Evolutionary conservation across 2,888 invertebrate genomes (phyloP).

Genomic region (Meghimatium bilineatum): DNA sequence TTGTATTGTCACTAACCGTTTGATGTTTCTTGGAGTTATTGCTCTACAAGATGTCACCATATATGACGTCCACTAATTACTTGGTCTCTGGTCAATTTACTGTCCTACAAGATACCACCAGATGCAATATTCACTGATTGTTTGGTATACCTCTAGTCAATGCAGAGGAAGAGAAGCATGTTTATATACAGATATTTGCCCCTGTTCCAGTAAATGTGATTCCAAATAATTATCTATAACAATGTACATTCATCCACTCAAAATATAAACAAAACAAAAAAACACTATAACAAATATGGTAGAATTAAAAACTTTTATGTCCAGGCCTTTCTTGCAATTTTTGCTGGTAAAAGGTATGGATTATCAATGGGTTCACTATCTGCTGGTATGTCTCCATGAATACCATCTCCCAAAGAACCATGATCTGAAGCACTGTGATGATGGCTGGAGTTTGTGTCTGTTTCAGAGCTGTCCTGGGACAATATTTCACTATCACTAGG

Average conservation of each 20-base stretch:
- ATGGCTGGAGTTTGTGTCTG: slow-evolving; percentile 52
- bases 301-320: slow-evolving; percentile 13
- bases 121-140: too few relatives aligned
- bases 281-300: too few relatives aligned
- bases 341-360: slow-evolving; percentile 83
- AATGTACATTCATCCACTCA: not conserved
- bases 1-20: too few relatives aligned
- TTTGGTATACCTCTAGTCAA: too few relatives aligned
- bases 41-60: too few relatives aligned
- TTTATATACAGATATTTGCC: too few relatives aligned
- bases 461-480: slow-evolving; percentile 81
- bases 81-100: too few relatives aligned
- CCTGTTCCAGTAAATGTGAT: too few relatives aligned
- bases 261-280: not conserved
- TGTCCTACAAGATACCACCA: too few relatives aligned
- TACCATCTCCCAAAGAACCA: not conserved
- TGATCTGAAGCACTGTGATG: slow-evolving; percentile 10
- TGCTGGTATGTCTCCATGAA: slow-evolving; percentile 31
- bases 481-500: slow-evolving; percentile 97
- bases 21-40: too few relatives aligned
- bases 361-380: slow-evolving; percentile 83
- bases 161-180: too few relatives aligned
- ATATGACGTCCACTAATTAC: too few relatives aligned
- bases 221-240: not conserved
- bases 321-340: slow-evolving; percentile 72